Conservation (phyloP, 1,140 invertebrate species). For the Eueides isabella region DNA sequence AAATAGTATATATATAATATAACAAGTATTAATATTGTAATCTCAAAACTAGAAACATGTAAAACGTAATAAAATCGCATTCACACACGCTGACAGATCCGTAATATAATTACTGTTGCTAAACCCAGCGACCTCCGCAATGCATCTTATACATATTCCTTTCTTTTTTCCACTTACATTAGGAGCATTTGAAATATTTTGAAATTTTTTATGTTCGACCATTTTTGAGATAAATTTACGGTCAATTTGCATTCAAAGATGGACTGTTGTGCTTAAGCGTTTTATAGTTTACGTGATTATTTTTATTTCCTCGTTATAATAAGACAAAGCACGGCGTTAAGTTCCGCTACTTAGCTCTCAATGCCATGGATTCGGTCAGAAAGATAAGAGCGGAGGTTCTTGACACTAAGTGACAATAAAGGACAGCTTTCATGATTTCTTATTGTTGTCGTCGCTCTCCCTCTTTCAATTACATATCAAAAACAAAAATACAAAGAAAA, state of each 20-base stretch:
- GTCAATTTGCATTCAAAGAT: neutral
- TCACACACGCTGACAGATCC: neutral
- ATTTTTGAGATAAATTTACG: neutral
- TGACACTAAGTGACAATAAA: too few species aligned
- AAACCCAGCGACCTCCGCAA: slow-evolving; percentile 13
- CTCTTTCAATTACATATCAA: too few species aligned
- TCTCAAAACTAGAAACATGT: neutral
- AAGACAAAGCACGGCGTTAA: neutral
- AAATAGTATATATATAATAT: neutral
- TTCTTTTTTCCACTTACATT: slow-evolving; percentile 11
- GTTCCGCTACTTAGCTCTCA: neutral
- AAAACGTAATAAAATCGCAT: neutral
- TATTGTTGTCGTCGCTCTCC: too few species aligned
- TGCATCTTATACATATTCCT: slow-evolving; percentile 12
- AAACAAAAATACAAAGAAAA: too few species aligned
- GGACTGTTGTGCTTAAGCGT: too few species aligned
- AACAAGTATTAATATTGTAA: neutral
- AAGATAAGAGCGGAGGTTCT: neutral
- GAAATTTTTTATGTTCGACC: neutral
- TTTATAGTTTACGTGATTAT: too few species aligned
- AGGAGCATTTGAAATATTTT: slow-evolving; percentile 1
- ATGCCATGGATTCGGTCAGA: too few species aligned
- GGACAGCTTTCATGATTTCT: too few species aligned
- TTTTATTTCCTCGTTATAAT: neutral
- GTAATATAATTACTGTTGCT: slow-evolving; percentile 20